Evolutionary conservation across 2,113 vertebrate genomes (phyloP), one percentile per base, ranked within the genome.

Genomic region (Myrmecophaga tridactyla): DNA sequence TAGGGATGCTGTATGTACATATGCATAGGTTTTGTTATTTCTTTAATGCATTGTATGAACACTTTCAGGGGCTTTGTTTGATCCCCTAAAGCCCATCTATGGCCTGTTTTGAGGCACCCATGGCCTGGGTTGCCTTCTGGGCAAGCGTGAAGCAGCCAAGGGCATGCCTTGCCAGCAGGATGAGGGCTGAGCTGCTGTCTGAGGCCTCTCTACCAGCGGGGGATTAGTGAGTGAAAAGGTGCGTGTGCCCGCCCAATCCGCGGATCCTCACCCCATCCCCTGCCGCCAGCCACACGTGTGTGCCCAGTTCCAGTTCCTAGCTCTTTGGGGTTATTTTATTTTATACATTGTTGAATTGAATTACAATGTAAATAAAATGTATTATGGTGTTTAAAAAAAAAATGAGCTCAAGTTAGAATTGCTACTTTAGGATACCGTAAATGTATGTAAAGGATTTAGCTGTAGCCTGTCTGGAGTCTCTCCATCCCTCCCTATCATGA

Each of bases 361-460:
- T 73, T 83, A 36, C 15, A 80, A 48, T 65, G 31, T 51, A 85
- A 83, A 34, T 90, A 92, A 91, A 81, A 69, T 82, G 8, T 76
- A 41, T 41, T 81, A 84, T 53, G 70, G 17, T 69, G 36, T 21
- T 56, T 20, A 77, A 27, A 23, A 41, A 86, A 88, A 67, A 6
- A n/a, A n/a, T n/a, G n/a, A n/a, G 41, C 29, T 51, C 41, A 89
- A 56, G n/a, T 90, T 80, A 86, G 75, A 82, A 67, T 94, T 58
- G 17, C 56, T 65, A 34, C n/a, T 92, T 69, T 27, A 93, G n/a
- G 69, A 41, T 63, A 46, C n/a, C 46, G 18, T 62, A 51, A 90
- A 95, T 92, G 82, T 77, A 96, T 46, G 60, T 77, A 62, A 94
- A 82, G 95, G 95, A 90, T 96, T 94, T 56, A 85, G 84, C 86